Percentiles rank a stretch among this genome's conserved stretches.
phyloP scores from a whole-genome alignment of 2,888 invertebrate species.

The Hemaris fuciformis region DNA sequence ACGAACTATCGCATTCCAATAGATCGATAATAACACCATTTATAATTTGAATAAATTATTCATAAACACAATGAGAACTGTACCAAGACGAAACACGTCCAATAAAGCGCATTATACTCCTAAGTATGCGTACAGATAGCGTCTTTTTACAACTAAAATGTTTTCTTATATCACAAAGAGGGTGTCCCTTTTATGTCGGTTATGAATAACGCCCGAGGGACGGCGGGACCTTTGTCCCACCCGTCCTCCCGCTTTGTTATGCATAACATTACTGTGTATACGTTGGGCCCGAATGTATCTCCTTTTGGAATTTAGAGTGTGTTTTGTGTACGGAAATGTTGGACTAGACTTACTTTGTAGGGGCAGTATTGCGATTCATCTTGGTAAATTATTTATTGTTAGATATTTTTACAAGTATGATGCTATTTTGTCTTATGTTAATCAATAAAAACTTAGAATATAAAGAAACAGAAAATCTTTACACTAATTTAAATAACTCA shows the following conservation, averaged over 20 bases:
- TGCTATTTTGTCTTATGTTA: no score
- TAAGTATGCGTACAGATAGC: slow-evolving; percentile 33
- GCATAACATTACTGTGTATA: slow-evolving; percentile 18
- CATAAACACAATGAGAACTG: not conserved
- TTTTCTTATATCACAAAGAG: slow-evolving; percentile 45
- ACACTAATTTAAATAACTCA: no score
- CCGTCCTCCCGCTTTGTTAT: slow-evolving; percentile 18
- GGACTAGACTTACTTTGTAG: not conserved
- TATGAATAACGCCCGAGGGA: slow-evolving; percentile 61
- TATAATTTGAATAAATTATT: not conserved
- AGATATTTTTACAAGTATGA: no score
- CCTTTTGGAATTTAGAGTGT: not conserved
- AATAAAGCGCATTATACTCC: slow-evolving; percentile 37
- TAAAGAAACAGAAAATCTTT: no score
- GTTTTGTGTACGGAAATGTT: not conserved
- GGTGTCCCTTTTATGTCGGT: slow-evolving; percentile 52
- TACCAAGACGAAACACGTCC: not conserved
- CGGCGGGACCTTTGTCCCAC: slow-evolving; percentile 28
- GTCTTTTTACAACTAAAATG: slow-evolving; percentile 37
- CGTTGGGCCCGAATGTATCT: not conserved
- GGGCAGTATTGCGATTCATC: no score
- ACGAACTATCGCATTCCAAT: no score
- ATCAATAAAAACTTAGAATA: no score
- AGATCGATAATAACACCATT: no score
- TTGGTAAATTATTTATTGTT: not conserved